phyloP scores from a whole-genome alignment of 2,888 invertebrate genomes.

The Rotaria socialis region DNA sequence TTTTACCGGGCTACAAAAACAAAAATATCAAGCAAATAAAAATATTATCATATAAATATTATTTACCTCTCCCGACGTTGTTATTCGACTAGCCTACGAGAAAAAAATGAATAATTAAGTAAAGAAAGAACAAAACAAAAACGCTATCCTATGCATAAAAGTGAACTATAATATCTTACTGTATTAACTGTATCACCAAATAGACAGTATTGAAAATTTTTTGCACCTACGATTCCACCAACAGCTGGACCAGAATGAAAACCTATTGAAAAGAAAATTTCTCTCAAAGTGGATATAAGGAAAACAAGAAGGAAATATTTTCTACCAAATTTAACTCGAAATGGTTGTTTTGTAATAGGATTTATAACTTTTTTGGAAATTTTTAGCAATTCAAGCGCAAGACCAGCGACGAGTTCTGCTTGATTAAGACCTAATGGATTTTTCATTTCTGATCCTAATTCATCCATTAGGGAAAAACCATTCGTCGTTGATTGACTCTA shows the following conservation, averaged over 20 bases:
- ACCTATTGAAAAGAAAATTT: slow-evolving; percentile 16
- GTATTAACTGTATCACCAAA: slow-evolving; percentile 46
- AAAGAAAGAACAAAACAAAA: not conserved
- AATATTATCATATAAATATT: not conserved
- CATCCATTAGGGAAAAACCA: not conserved
- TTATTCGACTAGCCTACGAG: slow-evolving; percentile 2
- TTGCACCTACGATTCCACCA: slow-evolving; percentile 45
- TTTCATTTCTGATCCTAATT: not conserved
- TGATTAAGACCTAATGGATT: slow-evolving; percentile 33
- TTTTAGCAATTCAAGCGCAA: slow-evolving; percentile 19
- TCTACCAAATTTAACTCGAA: slow-evolving; percentile 33
- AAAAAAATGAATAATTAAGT: not conserved
- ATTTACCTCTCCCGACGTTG: not conserved
- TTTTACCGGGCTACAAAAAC: slow-evolving; percentile 25
- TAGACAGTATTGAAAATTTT: slow-evolving; percentile 45
- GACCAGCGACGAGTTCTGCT: not conserved
- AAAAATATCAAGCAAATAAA: not conserved
- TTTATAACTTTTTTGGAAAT: slow-evolving; percentile 5
- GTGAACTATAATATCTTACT: not conserved
- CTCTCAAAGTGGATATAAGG: too few relatives aligned
- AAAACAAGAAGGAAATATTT: not conserved
- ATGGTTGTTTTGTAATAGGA: slow-evolving; percentile 27
- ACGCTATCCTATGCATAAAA: not conserved
- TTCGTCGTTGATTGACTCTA: not conserved
- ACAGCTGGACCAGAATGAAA: slow-evolving; percentile 46